Percentiles rank a stretch among this genome's conserved stretches.
Conservation (phyloP, 1,140 invertebrate species). For the Hermatobates lingyangjiaoensis region DNA sequence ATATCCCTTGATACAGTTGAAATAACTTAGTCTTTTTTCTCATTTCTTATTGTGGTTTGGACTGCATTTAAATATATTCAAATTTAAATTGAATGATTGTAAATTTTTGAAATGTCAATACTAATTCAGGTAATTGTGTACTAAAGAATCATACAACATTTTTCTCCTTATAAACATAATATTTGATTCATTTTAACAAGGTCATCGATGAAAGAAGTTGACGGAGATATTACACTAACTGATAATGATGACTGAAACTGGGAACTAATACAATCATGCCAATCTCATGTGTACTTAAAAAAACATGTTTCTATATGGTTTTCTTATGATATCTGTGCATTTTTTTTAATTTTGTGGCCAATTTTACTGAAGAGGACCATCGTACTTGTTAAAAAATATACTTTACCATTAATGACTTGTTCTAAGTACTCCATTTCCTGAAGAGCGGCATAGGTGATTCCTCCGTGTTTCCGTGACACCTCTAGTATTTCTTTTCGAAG, state of each 20-base stretch:
- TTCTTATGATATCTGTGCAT: neutral
- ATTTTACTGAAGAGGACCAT: neutral
- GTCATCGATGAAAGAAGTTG: neutral
- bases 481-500: conserved; percentile 33
- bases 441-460: conserved; percentile 33
- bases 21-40: no score
- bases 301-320: neutral
- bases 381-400: neutral
- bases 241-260: neutral
- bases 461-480: conserved; percentile 23
- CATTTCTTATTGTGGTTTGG: no score
- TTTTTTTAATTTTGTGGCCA: neutral
- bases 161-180: no score
- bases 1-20: no score
- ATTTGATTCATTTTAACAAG: no score
- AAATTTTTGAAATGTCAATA: no score
- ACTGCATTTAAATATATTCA: no score
- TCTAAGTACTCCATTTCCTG: conserved; percentile 32
- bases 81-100: no score
- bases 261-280: neutral
- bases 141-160: no score
- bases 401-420: conserved; percentile 28
- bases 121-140: no score
- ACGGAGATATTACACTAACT: neutral
- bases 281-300: neutral